Base-by-base conservation (phyloP, 2,113 vertebrate genomes). In the Lichenostomus cassidix region DNA sequence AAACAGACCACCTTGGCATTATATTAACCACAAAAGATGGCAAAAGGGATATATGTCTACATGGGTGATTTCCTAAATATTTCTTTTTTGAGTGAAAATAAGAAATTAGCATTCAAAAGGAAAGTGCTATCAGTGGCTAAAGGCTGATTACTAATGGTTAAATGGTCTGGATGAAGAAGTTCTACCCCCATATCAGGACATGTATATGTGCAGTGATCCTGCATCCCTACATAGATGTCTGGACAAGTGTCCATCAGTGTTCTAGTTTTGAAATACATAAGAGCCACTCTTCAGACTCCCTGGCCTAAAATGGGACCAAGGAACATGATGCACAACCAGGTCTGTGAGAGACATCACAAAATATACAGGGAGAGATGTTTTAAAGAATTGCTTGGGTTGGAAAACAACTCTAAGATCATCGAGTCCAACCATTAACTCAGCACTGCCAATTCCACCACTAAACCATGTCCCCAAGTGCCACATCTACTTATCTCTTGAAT, bases 161-260 rank as follows among this genome's bases (percentile, higher is more conserved):
- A 44, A 12, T 4, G 6, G 31, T 65, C 71, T 76, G 85, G 65
- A 65, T 10, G 12, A 86, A 83, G 52, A 25, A 60, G 42, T 37
- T 49, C 37, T 42, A 22, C 4, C 18, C 39, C 44, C 0, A 0
- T 28, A 23, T 14, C 47, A 10, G 9, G 55, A 63, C 13, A 15
- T 5, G 8, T 35, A 21, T 8, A 13, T 12, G 28, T 44, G 8
- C 16, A 18, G 73, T 56, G 41, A 41, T 58, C 24, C 37, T 9
- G 4, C 49, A 25, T 9, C 21, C 16, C n/a, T 18, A 50, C 24
- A 20, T 8, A 5, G 4, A 1, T 31, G 35, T 41, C 12, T 77
- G 29, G 35, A 39, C n/a, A 37, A 1, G 7, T 14, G 24, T 22
- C 50, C 41, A n/a, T 29, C 27, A 31, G 27, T 42, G 46, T 15